Percentiles rank a stretch among this genome's conserved stretches.
These are phyloP conservation scores for Drosophila subsilvestris DNA, from an alignment of 2,888 invertebrate species.

Conservation along the genomic window DNA sequence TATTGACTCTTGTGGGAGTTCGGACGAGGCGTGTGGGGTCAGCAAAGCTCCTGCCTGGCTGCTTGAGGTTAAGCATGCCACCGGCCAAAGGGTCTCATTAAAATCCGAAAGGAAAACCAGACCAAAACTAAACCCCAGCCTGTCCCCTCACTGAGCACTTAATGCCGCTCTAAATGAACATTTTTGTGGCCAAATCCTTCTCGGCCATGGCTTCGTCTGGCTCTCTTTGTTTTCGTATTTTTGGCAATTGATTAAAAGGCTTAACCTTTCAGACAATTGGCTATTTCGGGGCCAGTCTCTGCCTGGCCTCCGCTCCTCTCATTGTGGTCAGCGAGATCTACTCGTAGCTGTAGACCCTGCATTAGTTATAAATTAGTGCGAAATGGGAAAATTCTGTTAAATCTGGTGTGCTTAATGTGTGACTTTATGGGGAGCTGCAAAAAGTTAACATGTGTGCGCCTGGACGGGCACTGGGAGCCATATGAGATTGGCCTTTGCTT, in stretches of 20 bases:
- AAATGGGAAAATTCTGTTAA: conserved; percentile 58
- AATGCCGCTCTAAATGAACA: conserved; percentile 71
- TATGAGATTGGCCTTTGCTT: background rate
- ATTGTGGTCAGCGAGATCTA: conserved; percentile 28
- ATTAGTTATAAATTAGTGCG: conserved; percentile 69
- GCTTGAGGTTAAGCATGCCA: conserved; percentile 18
- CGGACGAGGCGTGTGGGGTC: conserved; percentile 53
- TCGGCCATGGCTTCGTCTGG: conserved; percentile 34
- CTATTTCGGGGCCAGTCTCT: conserved; percentile 26
- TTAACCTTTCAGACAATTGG: conserved; percentile 74
- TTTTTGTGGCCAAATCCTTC: conserved; percentile 55
- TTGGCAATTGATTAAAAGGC: conserved; percentile 79
- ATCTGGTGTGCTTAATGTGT: conserved; percentile 70
- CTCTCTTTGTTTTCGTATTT: conserved; percentile 28
- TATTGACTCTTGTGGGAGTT: conserved; percentile 43
- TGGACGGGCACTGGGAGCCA: background rate
- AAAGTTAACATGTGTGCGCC: conserved; percentile 32
- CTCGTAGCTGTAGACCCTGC: conserved; percentile 24
- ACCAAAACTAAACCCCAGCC: conserved; percentile 40
- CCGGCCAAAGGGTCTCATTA: conserved; percentile 26
- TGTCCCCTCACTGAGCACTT: conserved; percentile 73
- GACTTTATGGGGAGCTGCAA: conserved; percentile 61
- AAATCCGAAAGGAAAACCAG: conserved; percentile 35
- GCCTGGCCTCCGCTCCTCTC: conserved; percentile 6
- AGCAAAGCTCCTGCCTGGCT: conserved; percentile 3